These are phyloP conservation scores for Grus americana DNA, from an alignment of 2,113 vertebrate species.

Conservation along the genomic window DNA sequence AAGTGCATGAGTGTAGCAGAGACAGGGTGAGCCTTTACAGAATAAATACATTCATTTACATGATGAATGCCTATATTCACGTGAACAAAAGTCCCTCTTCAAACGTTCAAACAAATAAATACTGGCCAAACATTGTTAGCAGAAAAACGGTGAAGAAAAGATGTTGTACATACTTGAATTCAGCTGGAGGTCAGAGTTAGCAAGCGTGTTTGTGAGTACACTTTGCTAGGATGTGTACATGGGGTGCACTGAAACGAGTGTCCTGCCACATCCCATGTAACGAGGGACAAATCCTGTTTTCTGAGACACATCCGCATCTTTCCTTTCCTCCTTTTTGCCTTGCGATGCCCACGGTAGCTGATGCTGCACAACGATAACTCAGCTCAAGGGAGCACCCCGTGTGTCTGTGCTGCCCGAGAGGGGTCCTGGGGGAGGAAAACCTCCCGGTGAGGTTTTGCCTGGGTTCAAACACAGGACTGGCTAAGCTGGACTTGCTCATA, in stretches of 20 bases:
- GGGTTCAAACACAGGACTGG: not conserved
- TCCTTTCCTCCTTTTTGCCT: not conserved
- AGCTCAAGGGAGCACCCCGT: fast-evolving
- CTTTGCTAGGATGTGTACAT: not conserved
- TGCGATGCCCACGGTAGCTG: fast-evolving
- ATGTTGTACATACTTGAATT: not conserved
- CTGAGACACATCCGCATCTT: not conserved
- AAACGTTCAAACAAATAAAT: slow-evolving; percentile 34
- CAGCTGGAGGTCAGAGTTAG: not conserved
- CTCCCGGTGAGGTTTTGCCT: fast-evolving
- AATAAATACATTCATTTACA: slow-evolving; percentile 63
- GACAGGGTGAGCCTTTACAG: slow-evolving; percentile 42
- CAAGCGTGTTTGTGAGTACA: not conserved
- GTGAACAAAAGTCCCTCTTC: slow-evolving; percentile 18
- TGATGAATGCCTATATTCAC: slow-evolving; percentile 64
- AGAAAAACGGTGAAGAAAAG: not conserved
- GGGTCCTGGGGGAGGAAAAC: not conserved
- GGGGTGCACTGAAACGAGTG: not conserved
- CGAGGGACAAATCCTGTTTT: not conserved
- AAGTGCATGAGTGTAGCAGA: slow-evolving; percentile 55
- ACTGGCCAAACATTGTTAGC: slow-evolving; percentile 27
- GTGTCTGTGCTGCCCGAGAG: no score
- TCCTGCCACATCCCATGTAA: not conserved
- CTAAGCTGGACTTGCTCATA: not conserved
- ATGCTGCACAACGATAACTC: not conserved